Percentiles rank a stretch among this genome's conserved stretches.
Conservation (phyloP, 1,140 invertebrate species). For the Medauroidea extradentata region DNA sequence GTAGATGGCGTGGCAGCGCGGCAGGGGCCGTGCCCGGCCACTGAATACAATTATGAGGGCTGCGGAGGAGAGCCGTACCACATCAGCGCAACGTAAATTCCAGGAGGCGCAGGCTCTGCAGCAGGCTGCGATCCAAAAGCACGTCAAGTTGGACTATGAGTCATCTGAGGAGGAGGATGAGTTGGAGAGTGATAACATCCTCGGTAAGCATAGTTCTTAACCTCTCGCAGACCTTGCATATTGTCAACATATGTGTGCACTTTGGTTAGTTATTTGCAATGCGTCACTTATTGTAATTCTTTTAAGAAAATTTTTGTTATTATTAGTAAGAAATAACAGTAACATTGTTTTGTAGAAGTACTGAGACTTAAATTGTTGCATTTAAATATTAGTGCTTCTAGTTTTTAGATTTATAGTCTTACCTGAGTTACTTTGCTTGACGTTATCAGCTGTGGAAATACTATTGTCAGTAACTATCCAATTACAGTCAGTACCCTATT, state of each 20-base stretch:
- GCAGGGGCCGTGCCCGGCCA: background rate
- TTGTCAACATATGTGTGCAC: background rate
- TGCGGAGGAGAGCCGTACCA: background rate
- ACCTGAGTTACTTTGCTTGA: too few relatives aligned
- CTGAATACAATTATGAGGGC: background rate
- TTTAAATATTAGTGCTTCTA: background rate
- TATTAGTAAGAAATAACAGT: background rate
- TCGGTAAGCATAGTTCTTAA: constrained; percentile 37
- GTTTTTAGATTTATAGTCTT: too few relatives aligned
- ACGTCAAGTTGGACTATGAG: constrained; percentile 49
- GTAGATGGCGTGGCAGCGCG: background rate
- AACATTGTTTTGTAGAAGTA: background rate
- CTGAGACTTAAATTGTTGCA: background rate
- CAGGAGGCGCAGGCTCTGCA: constrained; percentile 53
- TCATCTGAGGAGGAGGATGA: constrained; percentile 54
- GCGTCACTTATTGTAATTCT: background rate
- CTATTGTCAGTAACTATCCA: too few relatives aligned
- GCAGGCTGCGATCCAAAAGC: constrained; percentile 53
- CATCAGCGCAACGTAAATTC: constrained; percentile 40
- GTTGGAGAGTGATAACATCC: constrained; percentile 46
- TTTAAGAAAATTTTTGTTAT: background rate
- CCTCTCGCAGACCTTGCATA: background rate
- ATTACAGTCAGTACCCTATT: too few relatives aligned
- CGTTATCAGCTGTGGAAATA: too few relatives aligned
- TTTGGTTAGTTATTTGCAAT: background rate